Conservation (phyloP, 1,140 invertebrate species). For the Carcinoscorpius rotundicauda region DNA sequence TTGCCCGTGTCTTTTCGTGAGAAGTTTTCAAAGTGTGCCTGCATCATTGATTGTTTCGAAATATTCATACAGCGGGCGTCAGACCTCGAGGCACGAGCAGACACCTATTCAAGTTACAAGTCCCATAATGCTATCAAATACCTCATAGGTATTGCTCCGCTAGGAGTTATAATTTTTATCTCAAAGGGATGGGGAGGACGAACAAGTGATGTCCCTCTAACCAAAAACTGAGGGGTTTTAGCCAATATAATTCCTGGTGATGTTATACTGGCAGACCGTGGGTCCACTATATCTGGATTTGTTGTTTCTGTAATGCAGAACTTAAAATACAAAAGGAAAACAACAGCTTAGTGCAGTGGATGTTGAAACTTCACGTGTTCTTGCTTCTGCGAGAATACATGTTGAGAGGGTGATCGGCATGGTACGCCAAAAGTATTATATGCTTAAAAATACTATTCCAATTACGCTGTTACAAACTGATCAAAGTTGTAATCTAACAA, state of each 20-base stretch:
- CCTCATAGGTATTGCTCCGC: background rate
- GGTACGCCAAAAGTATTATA: background rate
- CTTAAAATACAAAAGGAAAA: background rate
- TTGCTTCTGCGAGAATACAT: background rate
- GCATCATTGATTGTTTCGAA: slow-evolving; percentile 4
- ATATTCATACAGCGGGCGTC: background rate
- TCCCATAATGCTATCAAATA: slow-evolving; percentile 5
- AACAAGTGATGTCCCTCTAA: background rate
- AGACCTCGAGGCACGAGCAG: background rate
- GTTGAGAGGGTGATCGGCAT: background rate
- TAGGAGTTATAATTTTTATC: background rate
- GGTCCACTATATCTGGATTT: background rate
- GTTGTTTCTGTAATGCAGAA: background rate
- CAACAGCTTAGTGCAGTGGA: background rate
- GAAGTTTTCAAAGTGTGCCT: background rate
- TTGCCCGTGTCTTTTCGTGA: background rate
- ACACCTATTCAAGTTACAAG: slow-evolving; percentile 6
- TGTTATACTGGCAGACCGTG: slow-evolving; percentile 1
- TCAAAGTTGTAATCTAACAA: too few relatives aligned
- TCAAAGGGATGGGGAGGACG: slow-evolving; percentile 3
- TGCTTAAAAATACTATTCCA: too few relatives aligned
- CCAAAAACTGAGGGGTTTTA: background rate
- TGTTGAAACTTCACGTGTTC: background rate
- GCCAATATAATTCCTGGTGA: background rate
- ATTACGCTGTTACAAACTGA: too few relatives aligned